phyloP scores from a whole-genome alignment of 2,888 invertebrate species.

The Pristionchus maxplancki region DNA sequence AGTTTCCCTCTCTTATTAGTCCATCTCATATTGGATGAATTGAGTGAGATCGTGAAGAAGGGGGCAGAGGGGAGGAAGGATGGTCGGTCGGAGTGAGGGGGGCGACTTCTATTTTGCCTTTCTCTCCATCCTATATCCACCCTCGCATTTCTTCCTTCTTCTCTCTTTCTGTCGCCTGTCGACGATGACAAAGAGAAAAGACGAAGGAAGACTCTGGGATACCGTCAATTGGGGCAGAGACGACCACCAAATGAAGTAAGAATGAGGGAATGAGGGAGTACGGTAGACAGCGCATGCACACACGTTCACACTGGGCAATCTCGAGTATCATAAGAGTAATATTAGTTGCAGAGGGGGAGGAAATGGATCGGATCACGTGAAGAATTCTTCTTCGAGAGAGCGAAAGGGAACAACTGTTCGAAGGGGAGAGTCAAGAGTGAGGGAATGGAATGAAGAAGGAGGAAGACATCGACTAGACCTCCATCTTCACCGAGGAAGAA shows the following conservation, averaged over 20 bases:
- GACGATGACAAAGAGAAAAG: slow-evolving; percentile 27
- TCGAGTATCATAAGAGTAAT: slow-evolving; percentile 26
- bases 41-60: slow-evolving; percentile 16
- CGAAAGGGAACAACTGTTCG: slow-evolving; percentile 24
- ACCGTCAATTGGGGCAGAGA: neutral
- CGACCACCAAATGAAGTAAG: neutral
- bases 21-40: slow-evolving; percentile 48
- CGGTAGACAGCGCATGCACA: too few species aligned
- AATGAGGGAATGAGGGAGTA: neutral
- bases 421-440: neutral
- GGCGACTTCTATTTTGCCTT: slow-evolving; percentile 33
- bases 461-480: slow-evolving; percentile 18
- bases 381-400: neutral
- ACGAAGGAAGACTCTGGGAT: slow-evolving; percentile 25
- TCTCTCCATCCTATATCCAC: slow-evolving; percentile 43
- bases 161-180: slow-evolving; percentile 38
- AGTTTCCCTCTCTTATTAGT: slow-evolving; percentile 41
- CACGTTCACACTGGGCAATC: neutral
- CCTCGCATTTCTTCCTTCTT: slow-evolving; percentile 43
- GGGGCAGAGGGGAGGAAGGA: neutral
- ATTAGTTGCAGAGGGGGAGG: neutral
- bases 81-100: neutral
- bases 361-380: slow-evolving; percentile 39
- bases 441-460: slow-evolving; percentile 34
- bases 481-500: neutral